Base-by-base conservation (phyloP, 1,140 invertebrate species). In the Drosophila paulistorum region DNA sequence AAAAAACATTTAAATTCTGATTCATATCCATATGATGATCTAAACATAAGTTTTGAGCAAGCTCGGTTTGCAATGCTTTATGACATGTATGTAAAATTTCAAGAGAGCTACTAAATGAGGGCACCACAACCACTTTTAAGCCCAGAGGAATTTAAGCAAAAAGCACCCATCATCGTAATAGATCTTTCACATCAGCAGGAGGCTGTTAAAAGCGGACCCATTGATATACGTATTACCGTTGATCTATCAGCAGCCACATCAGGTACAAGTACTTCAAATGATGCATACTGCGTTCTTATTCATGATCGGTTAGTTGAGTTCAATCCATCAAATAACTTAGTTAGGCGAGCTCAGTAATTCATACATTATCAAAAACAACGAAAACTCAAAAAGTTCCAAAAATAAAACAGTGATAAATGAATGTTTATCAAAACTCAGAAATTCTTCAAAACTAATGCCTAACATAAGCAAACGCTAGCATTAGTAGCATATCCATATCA, bases 1-100 rank as follows among this genome's bases (percentile, higher is more conserved):
- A 17, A 17, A 17, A 17, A 0, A 17, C 17, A 17, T 17, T 17
- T 17, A 17, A 17, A 17, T 17, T 17, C 17, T 17, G 17, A 17
- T 17, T 17, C 17, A 17, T 17, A 17, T 17, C 17, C 55, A 9
- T 58, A 58, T 58, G 55, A 58, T 58, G 55, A 58, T 58, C n/a
- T 58, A 58, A 58, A 58, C 23, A 37, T 33, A 58, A 37, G n/a
- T 11, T 58, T 58, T 23, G 55, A 58, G 7, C 55, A 23, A 7
- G n/a, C 23, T 30, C 55, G 55, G 3, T 58, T 35, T 35, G 33
- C 33, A 35, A 35, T 35, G 33, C 33, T 35, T 35, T 35, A 35
- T 35, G 33, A 35, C 33, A 26, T 58, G 26, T 26, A 58, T 26
- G 55, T n/a, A 10, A 58, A 58, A 30, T 58, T 58, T 20, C 55